Conservation (phyloP, 2,797 vertebrate species). For the Uromys caudimaculatus region DNA sequence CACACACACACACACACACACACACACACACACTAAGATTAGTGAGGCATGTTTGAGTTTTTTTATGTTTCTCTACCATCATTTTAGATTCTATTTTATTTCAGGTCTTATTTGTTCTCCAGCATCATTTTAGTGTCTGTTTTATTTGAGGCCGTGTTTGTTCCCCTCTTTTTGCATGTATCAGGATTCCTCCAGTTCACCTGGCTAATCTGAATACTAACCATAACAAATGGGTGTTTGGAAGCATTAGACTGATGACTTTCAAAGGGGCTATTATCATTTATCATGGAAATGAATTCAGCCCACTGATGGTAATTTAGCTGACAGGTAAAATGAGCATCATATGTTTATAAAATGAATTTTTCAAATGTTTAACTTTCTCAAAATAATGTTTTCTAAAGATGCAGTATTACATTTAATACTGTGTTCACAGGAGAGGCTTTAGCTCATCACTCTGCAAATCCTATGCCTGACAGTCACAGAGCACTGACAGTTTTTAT, state of each 20-base stretch:
- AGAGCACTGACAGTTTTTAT: neutral
- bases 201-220: conserved; percentile 77
- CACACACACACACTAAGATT: neutral
- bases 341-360: conserved; percentile 61
- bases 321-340: conserved; percentile 69
- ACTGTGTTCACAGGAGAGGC: conserved; percentile 39
- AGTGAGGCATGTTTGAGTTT: neutral
- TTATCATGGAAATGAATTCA: conserved; percentile 76
- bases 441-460: conserved; percentile 39
- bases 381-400: conserved; percentile 71
- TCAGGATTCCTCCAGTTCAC: conserved; percentile 42
- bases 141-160: conserved; percentile 33
- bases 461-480: neutral
- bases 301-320: conserved; percentile 68
- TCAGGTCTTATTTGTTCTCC: neutral
- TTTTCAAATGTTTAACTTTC: conserved; percentile 73
- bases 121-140: neutral
- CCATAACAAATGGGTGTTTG: conserved; percentile 76
- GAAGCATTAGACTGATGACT: conserved; percentile 76
- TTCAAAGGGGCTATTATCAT: conserved; percentile 73
- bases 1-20: too few relatives aligned
- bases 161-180: conserved; percentile 12
- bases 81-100: neutral
- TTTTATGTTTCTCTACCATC: neutral
- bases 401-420: conserved; percentile 47